Percentiles rank a stretch among this genome's conserved stretches.
Evolutionary conservation across 2,797 vertebrate genomes (phyloP).

Genomic region (Cetoscarus ocellatus): DNA sequence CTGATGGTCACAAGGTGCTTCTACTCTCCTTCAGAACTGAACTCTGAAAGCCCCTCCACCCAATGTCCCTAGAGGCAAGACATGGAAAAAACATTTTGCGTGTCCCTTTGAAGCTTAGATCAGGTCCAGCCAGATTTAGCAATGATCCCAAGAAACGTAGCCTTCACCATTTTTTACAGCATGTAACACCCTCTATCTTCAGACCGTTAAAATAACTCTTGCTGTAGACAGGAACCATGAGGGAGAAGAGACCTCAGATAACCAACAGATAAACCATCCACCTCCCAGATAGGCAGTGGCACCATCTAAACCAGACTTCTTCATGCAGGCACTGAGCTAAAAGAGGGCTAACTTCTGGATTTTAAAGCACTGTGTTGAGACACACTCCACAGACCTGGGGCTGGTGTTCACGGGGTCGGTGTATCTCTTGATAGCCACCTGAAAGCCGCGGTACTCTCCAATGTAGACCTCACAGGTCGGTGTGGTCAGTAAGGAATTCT

Average conservation of each 20-base stretch:
- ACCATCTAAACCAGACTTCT: neutral
- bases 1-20: neutral
- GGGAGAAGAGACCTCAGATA: neutral
- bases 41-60: no score
- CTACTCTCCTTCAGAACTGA: neutral
- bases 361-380: neutral
- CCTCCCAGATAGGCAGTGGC: neutral
- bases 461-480: constrained; percentile 78
- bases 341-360: neutral
- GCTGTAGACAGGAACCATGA: no score
- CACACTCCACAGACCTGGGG: constrained; percentile 63
- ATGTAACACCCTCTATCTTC: neutral
- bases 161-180: neutral
- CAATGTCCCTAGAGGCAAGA: no score
- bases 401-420: constrained; percentile 62
- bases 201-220: neutral
- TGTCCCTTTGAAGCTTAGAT: neutral
- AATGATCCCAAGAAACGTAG: neutral
- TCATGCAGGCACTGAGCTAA: neutral
- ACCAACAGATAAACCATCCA: neutral
- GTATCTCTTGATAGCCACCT: constrained; percentile 91
- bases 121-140: neutral
- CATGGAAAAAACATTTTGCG: no score
- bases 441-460: constrained; percentile 85
- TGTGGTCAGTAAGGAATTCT: constrained; percentile 67